A percentile compares a stretch with the other conserved stretches of the same genome.
These are phyloP conservation scores for Dreissena rostriformis DNA, from an alignment of 1,140 invertebrate genomes.

Conservation along the genomic window DNA sequence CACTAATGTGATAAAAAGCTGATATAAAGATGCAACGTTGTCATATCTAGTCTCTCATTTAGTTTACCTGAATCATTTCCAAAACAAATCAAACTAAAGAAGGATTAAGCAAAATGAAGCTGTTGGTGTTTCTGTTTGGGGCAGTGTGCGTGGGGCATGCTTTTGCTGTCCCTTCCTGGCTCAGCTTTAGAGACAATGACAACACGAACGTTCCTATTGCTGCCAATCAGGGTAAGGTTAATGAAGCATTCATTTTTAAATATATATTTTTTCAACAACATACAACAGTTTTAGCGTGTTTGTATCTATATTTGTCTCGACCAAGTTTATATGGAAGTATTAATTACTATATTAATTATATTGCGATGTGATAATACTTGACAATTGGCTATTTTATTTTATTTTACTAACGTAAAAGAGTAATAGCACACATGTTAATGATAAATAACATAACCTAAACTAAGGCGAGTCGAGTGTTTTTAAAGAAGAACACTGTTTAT, in stretches of 20 bases:
- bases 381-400: background rate
- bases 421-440: too few relatives aligned
- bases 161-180: background rate
- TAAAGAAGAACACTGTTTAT: too few relatives aligned
- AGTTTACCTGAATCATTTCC: background rate
- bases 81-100: background rate
- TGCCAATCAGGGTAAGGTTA: background rate
- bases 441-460: too few relatives aligned
- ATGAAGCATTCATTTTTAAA: background rate
- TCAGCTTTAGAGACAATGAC: background rate
- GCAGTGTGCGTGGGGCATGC: background rate
- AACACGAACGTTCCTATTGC: background rate
- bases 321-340: background rate
- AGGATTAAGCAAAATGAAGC: background rate
- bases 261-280: background rate
- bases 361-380: background rate
- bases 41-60: background rate
- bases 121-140: background rate
- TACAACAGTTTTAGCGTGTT: background rate
- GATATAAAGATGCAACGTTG: slow-evolving; percentile 1
- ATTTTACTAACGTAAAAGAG: too few relatives aligned
- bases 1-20: background rate
- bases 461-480: too few relatives aligned
- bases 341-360: background rate
- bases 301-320: background rate